phyloP scores from a whole-genome alignment of 2,113 vertebrate species.

The Tinamus guttatus region DNA sequence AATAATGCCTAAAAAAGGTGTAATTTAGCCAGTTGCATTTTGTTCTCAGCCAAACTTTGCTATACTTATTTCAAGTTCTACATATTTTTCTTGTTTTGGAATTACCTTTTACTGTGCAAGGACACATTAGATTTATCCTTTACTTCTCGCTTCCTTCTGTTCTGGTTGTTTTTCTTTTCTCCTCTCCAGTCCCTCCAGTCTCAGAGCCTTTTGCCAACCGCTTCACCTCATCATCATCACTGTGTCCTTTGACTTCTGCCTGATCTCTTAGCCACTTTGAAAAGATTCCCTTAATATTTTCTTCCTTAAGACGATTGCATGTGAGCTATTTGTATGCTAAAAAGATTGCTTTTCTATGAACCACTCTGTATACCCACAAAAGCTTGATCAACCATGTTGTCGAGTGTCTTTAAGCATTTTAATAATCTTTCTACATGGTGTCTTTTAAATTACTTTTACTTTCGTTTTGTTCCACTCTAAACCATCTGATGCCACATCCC shows the following conservation, averaged over 20 bases:
- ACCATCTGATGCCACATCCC: neutral
- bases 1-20: neutral
- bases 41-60: neutral
- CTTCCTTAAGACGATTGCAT: neutral
- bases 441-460: neutral
- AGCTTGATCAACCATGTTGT: neutral
- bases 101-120: neutral
- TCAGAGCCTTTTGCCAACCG: neutral
- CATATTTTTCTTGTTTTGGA: neutral
- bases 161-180: neutral
- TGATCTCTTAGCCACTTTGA: neutral
- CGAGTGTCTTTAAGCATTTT: neutral
- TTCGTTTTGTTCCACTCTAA: neutral
- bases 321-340: neutral
- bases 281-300: neutral
- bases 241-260: neutral
- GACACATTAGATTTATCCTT: neutral
- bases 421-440: neutral
- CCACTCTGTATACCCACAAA: neutral
- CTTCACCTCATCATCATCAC: neutral
- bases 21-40: neutral
- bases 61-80: neutral
- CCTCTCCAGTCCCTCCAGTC: neutral
- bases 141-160: neutral
- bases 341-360: neutral